Conservation (phyloP, 2,797 vertebrate genomes). For the Harpagifer antarcticus region DNA sequence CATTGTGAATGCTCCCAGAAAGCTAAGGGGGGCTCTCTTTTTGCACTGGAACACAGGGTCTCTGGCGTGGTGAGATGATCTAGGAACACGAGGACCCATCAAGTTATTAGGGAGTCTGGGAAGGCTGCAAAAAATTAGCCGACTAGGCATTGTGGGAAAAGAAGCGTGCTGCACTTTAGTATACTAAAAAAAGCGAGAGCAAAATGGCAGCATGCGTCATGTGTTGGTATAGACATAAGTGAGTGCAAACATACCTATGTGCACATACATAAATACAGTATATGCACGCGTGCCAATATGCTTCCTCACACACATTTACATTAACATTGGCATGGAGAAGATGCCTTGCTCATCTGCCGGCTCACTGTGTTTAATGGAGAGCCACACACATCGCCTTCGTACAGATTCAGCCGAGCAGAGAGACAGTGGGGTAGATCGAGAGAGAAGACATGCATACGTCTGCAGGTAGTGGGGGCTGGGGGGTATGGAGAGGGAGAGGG, state of each 20-base stretch:
- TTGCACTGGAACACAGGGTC: conserved; percentile 32
- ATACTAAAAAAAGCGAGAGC: conserved; percentile 6
- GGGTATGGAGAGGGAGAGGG: conserved; percentile 15
- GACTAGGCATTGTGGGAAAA: conserved; percentile 29
- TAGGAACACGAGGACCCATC: conserved; percentile 51
- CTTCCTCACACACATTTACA: conserved; percentile 20
- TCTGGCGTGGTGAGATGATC: conserved; percentile 34
- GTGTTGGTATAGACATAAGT: not conserved
- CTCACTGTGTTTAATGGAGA: conserved; percentile 63
- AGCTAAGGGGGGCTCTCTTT: conserved; percentile 33
- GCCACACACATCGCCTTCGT: conserved; percentile 47
- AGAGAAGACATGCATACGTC: conserved; percentile 31
- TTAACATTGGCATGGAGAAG: conserved; percentile 18
- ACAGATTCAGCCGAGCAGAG: conserved; percentile 44
- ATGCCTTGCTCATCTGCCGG: conserved; percentile 59
- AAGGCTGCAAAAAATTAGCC: conserved; percentile 45
- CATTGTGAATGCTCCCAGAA: conserved; percentile 53
- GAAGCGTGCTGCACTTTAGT: conserved; percentile 24
- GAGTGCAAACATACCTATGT: conserved; percentile 11
- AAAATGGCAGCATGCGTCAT: conserved; percentile 6
- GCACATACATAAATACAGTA: not conserved
- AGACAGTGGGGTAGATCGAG: not conserved
- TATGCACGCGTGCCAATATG: not conserved
- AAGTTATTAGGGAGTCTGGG: conserved; percentile 47
- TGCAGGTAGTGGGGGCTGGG: not conserved